Base-by-base conservation (phyloP, 2,888 invertebrate genomes). In the Pecten maximus region DNA sequence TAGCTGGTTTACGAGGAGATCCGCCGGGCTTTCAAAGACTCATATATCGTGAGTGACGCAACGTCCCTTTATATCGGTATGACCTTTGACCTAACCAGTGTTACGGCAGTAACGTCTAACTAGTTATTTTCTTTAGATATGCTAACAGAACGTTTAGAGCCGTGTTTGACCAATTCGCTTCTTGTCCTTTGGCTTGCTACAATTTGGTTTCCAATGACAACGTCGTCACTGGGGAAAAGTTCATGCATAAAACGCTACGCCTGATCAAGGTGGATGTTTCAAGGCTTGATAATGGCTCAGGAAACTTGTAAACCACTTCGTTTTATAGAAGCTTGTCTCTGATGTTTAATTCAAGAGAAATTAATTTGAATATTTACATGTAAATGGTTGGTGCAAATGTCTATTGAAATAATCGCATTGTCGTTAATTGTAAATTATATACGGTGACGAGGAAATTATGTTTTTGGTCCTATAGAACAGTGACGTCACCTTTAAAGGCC, bases 341-440 rank as follows among this genome's bases (percentile, higher is more conserved):
- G 35, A 74, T 74, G 74, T 74, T 74, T 74, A 74, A 74, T 74
- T 74, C 74, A 74, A 74, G 74, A 74, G 74, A 74, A 74, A 74
- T 74, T 74, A 74, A 74, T 74, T 74, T 35, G 74, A 74, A 74
- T 74, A 74, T 74, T 74, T 74, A 74, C 10, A 74, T 74, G 74
- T 74, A 74, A 74, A 74, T 35, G 74, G 74, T 74, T 28, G 35
- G 6, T 74, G 74, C 74, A 74, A 74, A 74, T 74, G 74, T 28
- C 74, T 35, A 35, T 23, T 74, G 74, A 28, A 74, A 8, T 74
- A 74, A 74, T 74, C 74, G 35, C 28, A 74, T 35, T 35, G 74
- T 74, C 74, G 74, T 74, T 74, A 74, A 74, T 74, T 74, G 74
- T 74, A 6, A 74, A 74, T 28, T 74, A 74, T 74, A 74, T 74